Evolutionary conservation across 2,113 vertebrate species (phyloP).

Genomic region (Microtus montanus): DNA sequence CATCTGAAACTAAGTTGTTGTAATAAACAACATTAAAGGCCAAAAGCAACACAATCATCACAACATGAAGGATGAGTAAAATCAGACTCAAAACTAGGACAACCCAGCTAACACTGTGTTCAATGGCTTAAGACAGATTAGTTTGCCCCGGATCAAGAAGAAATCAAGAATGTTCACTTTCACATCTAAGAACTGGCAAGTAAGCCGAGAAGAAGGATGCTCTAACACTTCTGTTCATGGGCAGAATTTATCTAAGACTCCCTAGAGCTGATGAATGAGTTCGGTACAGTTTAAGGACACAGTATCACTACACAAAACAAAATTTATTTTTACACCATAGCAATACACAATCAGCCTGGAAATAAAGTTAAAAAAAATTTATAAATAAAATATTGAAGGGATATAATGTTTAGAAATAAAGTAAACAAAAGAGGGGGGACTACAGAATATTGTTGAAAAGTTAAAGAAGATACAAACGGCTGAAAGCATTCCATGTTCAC

Average conservation of each 20-base stretch:
- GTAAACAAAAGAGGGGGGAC: neutral
- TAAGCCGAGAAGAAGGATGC: neutral
- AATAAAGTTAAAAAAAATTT: constrained; percentile 18
- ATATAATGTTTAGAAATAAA: neutral
- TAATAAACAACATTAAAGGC: neutral
- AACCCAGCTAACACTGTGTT: neutral
- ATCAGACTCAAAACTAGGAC: neutral
- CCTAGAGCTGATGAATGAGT: constrained; percentile 8
- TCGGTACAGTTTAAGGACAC: neutral
- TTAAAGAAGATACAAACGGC: neutral
- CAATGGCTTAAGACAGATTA: neutral
- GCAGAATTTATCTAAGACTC: neutral
- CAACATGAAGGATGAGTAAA: neutral
- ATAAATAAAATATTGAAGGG: neutral
- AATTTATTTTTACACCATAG: neutral
- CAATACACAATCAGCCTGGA: neutral
- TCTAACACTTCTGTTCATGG: neutral
- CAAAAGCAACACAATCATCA: neutral
- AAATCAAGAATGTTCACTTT: neutral
- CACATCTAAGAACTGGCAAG: neutral
- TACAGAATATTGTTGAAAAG: neutral
- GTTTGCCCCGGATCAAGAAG: neutral
- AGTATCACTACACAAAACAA: neutral
- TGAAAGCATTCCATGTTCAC: neutral
- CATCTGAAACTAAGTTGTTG: neutral